Evolutionary conservation across 1,140 invertebrate genomes (phyloP), one percentile per base, ranked within the genome.

Genomic region (Periplaneta americana): DNA sequence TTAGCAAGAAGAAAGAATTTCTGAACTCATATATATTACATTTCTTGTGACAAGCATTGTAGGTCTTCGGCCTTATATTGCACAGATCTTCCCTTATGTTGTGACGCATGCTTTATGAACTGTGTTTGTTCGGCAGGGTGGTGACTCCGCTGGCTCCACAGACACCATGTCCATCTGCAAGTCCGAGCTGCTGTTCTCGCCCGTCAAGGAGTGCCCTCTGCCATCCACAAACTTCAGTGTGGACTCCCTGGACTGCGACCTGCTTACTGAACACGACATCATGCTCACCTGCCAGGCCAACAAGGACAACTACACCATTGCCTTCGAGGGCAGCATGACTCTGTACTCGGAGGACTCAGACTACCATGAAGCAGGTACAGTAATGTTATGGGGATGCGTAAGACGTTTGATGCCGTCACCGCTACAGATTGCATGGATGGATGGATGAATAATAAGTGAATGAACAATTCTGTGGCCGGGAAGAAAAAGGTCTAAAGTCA

Each of bases 301-400:
- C 86, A 97, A 97, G 89, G 94, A 97, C 86, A 98, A 97, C 88
- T 98, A 98, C 87, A 98, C 96, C 79, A 97, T 98, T 85, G 96
- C 96, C 77, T 98, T 98, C 85, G 96, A 98, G 89, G 96, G 80
- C 80, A 80, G 80, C 34, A 31, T 75, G 95, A 93, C 95, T 48
- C 94, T 95, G 90, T 96, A 95, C 86, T 95, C 95, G 15, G 95
- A 96, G 88, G 94, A 95, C 85, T 96, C 95, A 83, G 93, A 94
- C 86, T 94, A 93, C 86, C 91, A 92, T 85, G 92, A 89, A 86
- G 90, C 90, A 86, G 93, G 92, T 93, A 87, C 13, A 15, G 34
- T n/a, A 34, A 78, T 13, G 18, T 78, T 9, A 33, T 39, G 1
- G 4, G 18, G 18, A 39, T n/a, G n/a, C n/a, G n/a, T n/a, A n/a